Evolutionary conservation across 2,113 vertebrate genomes (phyloP).

Genomic region (Quiscalus mexicanus): DNA sequence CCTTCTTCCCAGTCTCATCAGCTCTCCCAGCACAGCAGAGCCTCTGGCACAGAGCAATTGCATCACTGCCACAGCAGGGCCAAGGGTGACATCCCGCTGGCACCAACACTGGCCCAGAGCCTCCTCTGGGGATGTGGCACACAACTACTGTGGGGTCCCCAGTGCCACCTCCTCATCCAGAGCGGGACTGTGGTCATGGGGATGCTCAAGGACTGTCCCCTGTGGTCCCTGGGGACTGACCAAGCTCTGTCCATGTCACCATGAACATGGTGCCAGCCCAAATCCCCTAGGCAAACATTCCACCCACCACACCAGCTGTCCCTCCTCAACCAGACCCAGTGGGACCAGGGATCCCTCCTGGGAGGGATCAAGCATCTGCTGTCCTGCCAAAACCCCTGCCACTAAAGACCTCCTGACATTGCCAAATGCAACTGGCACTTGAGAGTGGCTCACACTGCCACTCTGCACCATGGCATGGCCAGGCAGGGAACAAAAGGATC

Average conservation of each 20-base stretch:
- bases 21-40: neutral
- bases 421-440: neutral
- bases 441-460: neutral
- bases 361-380: neutral
- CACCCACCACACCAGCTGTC: fast-evolving
- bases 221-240: neutral
- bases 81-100: neutral
- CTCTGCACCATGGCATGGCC: fast-evolving
- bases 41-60: neutral
- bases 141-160: fast-evolving
- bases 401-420: neutral
- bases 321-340: fast-evolving
- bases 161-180: neutral
- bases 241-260: neutral
- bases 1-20: neutral
- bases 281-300: neutral
- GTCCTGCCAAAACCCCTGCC: neutral
- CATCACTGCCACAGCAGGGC: neutral
- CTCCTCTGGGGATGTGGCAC: neutral
- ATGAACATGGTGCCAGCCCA: neutral
- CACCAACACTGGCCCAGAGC: neutral
- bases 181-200: neutral
- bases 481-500: neutral
- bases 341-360: neutral
- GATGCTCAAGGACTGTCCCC: neutral